Base-by-base conservation (phyloP, 2,113 vertebrate genomes). In the Elgaria multicarinata region DNA sequence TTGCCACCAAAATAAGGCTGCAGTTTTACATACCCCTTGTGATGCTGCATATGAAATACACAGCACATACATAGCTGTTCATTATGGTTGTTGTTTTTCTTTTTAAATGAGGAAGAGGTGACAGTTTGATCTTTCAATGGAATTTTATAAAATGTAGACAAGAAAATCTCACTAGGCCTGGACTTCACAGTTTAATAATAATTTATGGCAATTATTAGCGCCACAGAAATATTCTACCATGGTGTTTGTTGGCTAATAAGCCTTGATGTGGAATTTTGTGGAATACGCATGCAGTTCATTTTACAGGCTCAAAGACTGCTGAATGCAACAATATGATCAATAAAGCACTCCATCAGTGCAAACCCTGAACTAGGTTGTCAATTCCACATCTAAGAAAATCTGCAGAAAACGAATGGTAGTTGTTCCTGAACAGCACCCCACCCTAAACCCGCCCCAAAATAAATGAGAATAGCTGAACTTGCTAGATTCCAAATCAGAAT, bases 391-490 rank as follows among this genome's bases (percentile, higher is more conserved):
- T 24, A 39, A 39, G 58, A 79, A 50, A 12, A 46, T 78, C 76
- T 87, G 71, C 55, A 24, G 39, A 20, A 76, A 92, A 69, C 46
- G 1, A 12, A 0, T 89, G 90, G 90, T 79, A 64, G 20, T 69
- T 36, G 2, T 83, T 79, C 53, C 36, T 71, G 16, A 89, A 77
- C 1, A 67, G 36, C 18, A 46, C 24, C 20, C 46, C n/a, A 36
- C 33, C 64, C 24, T n/a, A n/a, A n/a, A n/a, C 33, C 1, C 10
- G 31, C 69, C 67, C 28, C 67, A 4, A 1, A 26, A 22, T 8
- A 5, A 62, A 20, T 82, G 0, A 55, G 78, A 72, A 72, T 18
- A n/a, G 46, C n/a, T 39, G 64, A 78, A 62, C 2, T 72, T 74
- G 50, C 12, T 88, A 36, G 39, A 62, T 58, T 88, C n/a, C 39